Percentiles rank a stretch among this genome's conserved stretches.
Conservation (phyloP, 2,888 invertebrate species). For the Chrysolina haemoptera region DNA sequence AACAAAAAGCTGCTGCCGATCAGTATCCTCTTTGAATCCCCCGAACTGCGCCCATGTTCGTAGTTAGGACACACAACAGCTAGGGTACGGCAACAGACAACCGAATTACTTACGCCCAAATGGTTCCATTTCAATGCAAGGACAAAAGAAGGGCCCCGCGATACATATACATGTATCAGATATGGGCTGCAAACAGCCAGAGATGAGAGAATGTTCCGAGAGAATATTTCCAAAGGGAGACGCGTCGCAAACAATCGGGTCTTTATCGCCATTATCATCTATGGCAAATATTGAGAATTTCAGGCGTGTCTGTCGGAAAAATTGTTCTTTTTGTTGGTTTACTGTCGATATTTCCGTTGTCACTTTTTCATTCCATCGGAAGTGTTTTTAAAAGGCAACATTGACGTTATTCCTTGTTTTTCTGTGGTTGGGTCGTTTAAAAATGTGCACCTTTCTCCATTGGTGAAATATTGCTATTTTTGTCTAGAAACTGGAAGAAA, state of each 20-base stretch:
- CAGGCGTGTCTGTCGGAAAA: background rate
- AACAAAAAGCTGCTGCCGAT: too few relatives aligned
- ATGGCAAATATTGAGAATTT: background rate
- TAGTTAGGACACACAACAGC: conserved; percentile 33
- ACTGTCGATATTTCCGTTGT: too few relatives aligned
- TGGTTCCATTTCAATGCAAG: conserved; percentile 80
- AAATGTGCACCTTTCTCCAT: too few relatives aligned
- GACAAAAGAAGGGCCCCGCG: conserved; percentile 72
- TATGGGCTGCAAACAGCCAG: conserved; percentile 49
- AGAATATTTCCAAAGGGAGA: conserved; percentile 31
- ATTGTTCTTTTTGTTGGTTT: background rate
- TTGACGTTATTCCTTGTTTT: too few relatives aligned
- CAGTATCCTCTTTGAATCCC: background rate
- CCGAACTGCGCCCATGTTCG: conserved; percentile 9
- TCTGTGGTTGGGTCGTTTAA: too few relatives aligned
- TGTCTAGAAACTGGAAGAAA: too few relatives aligned
- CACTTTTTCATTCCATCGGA: too few relatives aligned
- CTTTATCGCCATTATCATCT: conserved; percentile 40
- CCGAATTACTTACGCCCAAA: conserved; percentile 81
- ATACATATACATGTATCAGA: conserved; percentile 66
- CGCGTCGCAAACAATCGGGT: conserved; percentile 42
- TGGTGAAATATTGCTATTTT: too few relatives aligned
- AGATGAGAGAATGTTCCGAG: conserved; percentile 35
- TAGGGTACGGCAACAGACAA: conserved; percentile 69
- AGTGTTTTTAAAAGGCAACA: too few relatives aligned